Conservation (phyloP, 92 coral and sea anemone genomes). For the Diadumene lineata region DNA sequence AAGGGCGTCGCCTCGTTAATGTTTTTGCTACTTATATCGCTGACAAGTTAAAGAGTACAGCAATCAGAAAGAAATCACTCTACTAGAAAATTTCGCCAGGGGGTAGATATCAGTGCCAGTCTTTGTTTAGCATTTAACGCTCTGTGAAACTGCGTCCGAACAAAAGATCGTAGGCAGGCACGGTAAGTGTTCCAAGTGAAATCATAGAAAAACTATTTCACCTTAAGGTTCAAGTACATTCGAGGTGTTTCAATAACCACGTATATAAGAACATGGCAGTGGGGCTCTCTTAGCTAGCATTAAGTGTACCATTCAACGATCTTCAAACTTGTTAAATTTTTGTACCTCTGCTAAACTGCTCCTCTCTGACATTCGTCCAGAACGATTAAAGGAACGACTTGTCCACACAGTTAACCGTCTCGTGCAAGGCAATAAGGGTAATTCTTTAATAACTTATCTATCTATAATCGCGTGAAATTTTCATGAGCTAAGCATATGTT, state of each 20-base stretch:
- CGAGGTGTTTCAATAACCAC: background rate
- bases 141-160: background rate
- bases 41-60: constrained; percentile 4
- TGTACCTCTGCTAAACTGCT: no score
- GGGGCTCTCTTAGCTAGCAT: background rate
- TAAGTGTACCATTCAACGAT: background rate
- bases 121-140: background rate
- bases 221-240: background rate
- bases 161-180: constrained; percentile 20
- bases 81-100: background rate
- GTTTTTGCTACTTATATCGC: background rate
- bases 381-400: no score
- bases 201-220: constrained; percentile 3
- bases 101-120: constrained; percentile 1
- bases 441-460: background rate
- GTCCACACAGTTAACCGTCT: background rate
- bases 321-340: no score
- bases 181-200: background rate
- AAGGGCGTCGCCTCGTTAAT: constrained; percentile 1
- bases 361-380: no score
- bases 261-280: background rate
- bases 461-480: background rate
- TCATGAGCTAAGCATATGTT: background rate
- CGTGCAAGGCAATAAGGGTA: background rate
- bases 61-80: background rate